Percentiles rank a stretch among this genome's conserved stretches.
Evolutionary conservation across 2,797 vertebrate species (phyloP).

Genomic region (Balearica regulorum): DNA sequence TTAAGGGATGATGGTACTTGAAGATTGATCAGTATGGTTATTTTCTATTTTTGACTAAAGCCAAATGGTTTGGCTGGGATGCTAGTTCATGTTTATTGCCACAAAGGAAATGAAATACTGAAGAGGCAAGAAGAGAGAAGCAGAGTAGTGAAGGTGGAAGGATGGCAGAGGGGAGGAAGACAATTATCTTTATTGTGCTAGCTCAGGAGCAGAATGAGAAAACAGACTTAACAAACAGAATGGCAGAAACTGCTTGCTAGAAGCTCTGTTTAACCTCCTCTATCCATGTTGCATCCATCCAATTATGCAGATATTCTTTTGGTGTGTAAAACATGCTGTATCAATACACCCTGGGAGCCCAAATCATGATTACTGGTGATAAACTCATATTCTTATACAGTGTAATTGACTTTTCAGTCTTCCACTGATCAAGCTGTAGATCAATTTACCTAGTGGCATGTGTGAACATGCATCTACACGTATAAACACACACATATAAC

Average conservation of each 20-base stretch:
- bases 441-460: rapidly evolving
- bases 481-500: background rate
- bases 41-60: background rate
- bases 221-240: background rate
- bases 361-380: background rate
- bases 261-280: background rate
- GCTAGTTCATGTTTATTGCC: background rate
- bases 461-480: background rate
- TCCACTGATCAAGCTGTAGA: background rate
- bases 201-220: background rate
- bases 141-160: background rate
- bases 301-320: background rate
- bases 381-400: background rate
- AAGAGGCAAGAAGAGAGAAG: background rate
- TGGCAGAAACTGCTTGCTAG: background rate
- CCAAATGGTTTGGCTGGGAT: rapidly evolving
- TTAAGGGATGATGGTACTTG: background rate
- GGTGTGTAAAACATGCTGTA: background rate
- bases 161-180: background rate
- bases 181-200: background rate
- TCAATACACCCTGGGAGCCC: background rate
- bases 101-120: background rate
- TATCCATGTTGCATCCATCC: background rate
- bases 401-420: background rate
- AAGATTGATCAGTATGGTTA: background rate